phyloP scores from a whole-genome alignment of 2,113 vertebrate species.

The Lagopus muta region DNA sequence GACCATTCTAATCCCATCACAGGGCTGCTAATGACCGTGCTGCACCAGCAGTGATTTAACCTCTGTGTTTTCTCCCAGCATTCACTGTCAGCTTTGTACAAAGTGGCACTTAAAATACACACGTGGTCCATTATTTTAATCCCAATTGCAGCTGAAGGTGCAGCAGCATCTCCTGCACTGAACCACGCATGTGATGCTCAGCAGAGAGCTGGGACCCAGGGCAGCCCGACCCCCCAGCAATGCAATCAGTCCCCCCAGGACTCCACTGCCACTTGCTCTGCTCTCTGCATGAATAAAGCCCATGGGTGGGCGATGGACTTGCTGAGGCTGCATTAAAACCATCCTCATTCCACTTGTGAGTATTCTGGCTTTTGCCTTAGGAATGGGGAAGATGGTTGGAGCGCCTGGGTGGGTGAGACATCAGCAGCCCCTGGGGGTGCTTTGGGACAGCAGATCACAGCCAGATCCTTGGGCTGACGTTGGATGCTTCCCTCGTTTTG shows the following conservation, averaged over 20 bases:
- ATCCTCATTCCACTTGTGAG: not conserved
- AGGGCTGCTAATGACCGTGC: constrained; percentile 9
- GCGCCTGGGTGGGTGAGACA: not conserved
- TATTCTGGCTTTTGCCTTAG: not conserved
- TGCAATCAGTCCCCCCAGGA: no score
- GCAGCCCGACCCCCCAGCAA: not conserved
- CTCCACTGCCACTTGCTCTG: no score
- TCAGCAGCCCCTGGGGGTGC: not conserved
- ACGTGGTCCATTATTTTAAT: constrained; percentile 22
- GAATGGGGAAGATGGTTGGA: not conserved
- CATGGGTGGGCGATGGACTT: fast-evolving
- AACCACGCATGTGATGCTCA: not conserved
- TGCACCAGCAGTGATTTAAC: constrained; percentile 10
- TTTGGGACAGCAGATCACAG: not conserved
- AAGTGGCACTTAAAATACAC: constrained; percentile 44
- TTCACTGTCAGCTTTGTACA: constrained; percentile 6
- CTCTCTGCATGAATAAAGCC: not conserved
- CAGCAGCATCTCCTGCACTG: not conserved
- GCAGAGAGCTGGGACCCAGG: not conserved
- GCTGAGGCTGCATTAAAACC: not conserved
- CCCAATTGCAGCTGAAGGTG: constrained; percentile 6
- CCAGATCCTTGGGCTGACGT: not conserved
- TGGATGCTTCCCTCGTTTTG: constrained; percentile 10
- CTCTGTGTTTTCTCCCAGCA: not conserved
- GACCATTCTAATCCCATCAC: not conserved